Conservation (phyloP, 2,888 invertebrate genomes). For the Lydus trimaculatus region DNA sequence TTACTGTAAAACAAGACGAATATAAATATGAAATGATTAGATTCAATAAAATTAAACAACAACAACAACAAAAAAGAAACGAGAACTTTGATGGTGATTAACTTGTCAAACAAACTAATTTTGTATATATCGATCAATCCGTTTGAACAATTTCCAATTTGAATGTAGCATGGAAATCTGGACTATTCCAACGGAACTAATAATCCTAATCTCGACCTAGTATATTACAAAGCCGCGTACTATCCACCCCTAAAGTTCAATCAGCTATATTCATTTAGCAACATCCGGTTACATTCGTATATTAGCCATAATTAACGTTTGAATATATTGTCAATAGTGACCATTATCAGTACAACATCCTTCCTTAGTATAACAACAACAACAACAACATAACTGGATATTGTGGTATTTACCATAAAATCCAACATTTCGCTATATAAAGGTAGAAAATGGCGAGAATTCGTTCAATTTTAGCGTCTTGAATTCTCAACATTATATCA, state of each 20-base stretch:
- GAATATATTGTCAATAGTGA: slow-evolving; percentile 37
- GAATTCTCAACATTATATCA: slow-evolving; percentile 23
- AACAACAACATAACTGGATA: slow-evolving; percentile 31
- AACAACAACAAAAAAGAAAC: too few relatives aligned
- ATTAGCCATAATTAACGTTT: slow-evolving; percentile 40
- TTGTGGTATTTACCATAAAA: slow-evolving; percentile 19
- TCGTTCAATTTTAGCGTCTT: slow-evolving; percentile 24
- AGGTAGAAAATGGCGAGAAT: slow-evolving; percentile 2
- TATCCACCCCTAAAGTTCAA: slow-evolving; percentile 33
- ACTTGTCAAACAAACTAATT: neutral
- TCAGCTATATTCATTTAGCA: slow-evolving; percentile 43
- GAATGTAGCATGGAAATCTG: slow-evolving; percentile 16
- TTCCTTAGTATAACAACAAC: slow-evolving; percentile 31
- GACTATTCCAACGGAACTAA: slow-evolving; percentile 34
- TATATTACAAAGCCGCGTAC: slow-evolving; percentile 32
- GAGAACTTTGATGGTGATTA: neutral
- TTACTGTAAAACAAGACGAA: neutral
- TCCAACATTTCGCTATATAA: neutral
- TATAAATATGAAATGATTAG: neutral
- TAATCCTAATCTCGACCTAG: slow-evolving; percentile 36
- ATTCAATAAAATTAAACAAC: too few relatives aligned
- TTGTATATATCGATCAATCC: neutral
- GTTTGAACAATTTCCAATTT: neutral
- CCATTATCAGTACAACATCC: slow-evolving; percentile 37
- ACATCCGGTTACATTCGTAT: slow-evolving; percentile 39